Evolutionary conservation across 2,888 invertebrate genomes (phyloP), one percentile per base, ranked within the genome.

Genomic region (Spialia ferax): DNA sequence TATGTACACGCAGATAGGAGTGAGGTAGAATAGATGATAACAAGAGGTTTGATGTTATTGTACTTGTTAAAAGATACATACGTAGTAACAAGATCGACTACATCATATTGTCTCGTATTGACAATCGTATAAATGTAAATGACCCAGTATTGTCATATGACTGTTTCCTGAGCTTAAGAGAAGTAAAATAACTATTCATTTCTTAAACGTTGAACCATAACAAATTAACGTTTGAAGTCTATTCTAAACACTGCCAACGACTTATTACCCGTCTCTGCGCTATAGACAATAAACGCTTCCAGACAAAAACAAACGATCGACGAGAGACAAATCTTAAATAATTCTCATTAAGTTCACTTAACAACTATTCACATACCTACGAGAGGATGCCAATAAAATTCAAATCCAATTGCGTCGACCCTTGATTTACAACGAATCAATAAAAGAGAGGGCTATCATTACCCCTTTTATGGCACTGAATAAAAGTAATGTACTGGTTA

Each of bases 351-450:
- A 83, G 75, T 83, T 81, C 77, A 83, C 83, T 86, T 86, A 85
- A 87, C 85, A 83, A 85, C 86, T 84, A 86, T 84, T 84, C 85
- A 83, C 83, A 82, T 85, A 80, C 76, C 80, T 81, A 83, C 80
- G 82, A 84, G 82, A 85, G 82, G 83, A 86, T 86, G 79, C 83
- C 84, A 88, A 91, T 92, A 92, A 91, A 91, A 90, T 86, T 86
- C 80, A 87, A 89, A 92, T 91, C 87, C 89, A 91, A 93, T 91
- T 87, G 89, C 86, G 80, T 85, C 85, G 86, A 87, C 86, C 79
- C 85, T 87, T 91, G 89, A 92, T 93, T 93, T 93, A 93, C 91
- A 89, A 86, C 85, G 89, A 88, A 90, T 90, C 91, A 91, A 92
- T 91, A 92, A 93, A 93, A 89, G 85, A 82, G 86, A 85, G 87